Base-by-base conservation (phyloP, 2,113 vertebrate species). In the Tricholaema leucomelas region DNA sequence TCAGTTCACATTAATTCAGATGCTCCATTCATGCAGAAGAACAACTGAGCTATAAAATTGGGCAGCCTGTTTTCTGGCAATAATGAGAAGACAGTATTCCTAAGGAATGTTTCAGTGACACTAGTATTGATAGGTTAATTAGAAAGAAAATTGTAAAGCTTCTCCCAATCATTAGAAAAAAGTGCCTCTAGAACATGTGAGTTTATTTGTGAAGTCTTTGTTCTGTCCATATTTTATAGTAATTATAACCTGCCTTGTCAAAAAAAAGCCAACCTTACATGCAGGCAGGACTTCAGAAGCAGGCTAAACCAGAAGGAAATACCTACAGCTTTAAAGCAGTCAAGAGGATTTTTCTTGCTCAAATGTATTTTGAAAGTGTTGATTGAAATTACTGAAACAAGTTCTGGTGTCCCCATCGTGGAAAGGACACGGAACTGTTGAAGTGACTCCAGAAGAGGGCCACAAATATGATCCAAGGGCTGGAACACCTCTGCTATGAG, bases 61-160 rank as follows among this genome's bases (percentile, higher is more conserved):
- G 96, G 96, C 88, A 81, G 90, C 92, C 23, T 95, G 95, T 95
- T 98, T 97, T 97, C 96, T 97, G 96, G 97, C 96, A 93, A 95
- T 96, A 97, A 98, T 97, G 95, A 98, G 96, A 88, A 96, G 96
- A 97, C 96, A 97, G 96, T 97, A 97, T 95, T 97, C 96, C 91
- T 95, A 90, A 91, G 82, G 92, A 96, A 93, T 93, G 93, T 97
- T 98, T 97, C 97, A 97, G 93, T 92, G 97, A 97, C 94, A 98
- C 98, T 91, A 97, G 96, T 96, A 97, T 84, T 96, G 96, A 98
- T 97, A 98, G 98, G 97, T 98, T 98, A 98, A 98, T 98, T 98
- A 97, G 96, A 98, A 98, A 98, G 94, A 98, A 98, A 98, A 97
- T 96, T 93, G 94, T 95, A 97, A 97, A 97, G 95, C 90, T 97